These are phyloP conservation scores for Drosophila azteca DNA, from an alignment of 1,140 invertebrate species.

Conservation along the genomic window DNA sequence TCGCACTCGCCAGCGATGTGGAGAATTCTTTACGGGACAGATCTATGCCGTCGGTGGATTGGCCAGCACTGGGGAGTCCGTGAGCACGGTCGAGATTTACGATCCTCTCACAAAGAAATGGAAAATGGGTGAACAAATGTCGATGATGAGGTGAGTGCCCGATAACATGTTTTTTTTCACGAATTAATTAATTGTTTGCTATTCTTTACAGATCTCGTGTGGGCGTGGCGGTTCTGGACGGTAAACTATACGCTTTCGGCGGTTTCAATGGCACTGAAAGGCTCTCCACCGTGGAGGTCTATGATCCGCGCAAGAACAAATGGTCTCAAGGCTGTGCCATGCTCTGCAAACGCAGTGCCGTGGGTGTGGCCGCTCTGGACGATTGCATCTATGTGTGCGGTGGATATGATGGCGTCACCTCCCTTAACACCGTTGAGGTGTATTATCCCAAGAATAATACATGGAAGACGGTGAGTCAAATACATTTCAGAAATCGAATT, in stretches of 20 bases:
- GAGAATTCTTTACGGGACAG: conserved; percentile 90
- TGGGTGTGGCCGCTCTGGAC: conserved; percentile 93
- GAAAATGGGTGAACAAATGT: conserved; percentile 93
- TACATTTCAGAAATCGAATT: not conserved
- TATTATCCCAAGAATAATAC: conserved; percentile 90
- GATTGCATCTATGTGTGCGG: conserved; percentile 93
- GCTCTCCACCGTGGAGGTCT: conserved; percentile 94
- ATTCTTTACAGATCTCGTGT: conserved; percentile 87
- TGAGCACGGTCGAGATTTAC: conserved; percentile 94
- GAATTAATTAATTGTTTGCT: not conserved
- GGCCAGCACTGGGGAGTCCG: conserved; percentile 93
- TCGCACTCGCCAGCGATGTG: conserved; percentile 89
- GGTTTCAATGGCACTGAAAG: conserved; percentile 93
- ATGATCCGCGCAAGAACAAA: conserved; percentile 89
- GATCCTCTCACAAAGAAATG: conserved; percentile 90
- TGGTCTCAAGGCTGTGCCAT: conserved; percentile 93
- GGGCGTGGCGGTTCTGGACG: conserved; percentile 92
- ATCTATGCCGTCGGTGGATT: conserved; percentile 95
- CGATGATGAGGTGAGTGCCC: conserved; percentile 87
- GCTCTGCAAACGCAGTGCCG: conserved; percentile 92
- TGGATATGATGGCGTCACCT: conserved; percentile 95
- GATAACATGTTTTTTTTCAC: no score
- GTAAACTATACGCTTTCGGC: conserved; percentile 90
- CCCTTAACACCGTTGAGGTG: conserved; percentile 93
- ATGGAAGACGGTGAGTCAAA: conserved; percentile 87